Percentiles rank a stretch among this genome's conserved stretches.
These are phyloP conservation scores for Nematostella vectensis DNA, from an alignment of 92 coral and sea anemone species.

Conservation along the genomic window DNA sequence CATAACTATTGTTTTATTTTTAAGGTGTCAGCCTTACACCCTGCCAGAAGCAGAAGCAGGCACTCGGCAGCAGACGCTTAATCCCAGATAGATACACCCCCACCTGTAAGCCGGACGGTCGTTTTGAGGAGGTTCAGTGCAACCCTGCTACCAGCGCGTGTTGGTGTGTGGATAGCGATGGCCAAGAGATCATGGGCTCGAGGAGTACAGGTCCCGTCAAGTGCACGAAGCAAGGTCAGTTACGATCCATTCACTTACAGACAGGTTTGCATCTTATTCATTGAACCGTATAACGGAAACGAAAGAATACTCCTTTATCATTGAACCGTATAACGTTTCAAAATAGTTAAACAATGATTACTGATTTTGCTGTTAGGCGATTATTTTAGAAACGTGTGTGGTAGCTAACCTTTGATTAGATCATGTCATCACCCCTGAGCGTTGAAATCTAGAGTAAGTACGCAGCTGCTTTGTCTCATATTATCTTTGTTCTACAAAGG, in stretches of 20 bases:
- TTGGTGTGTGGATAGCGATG: constrained; percentile 47
- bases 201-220: constrained; percentile 22
- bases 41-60: constrained; percentile 16
- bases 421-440: too few relatives aligned
- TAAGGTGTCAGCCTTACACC: constrained; percentile 22
- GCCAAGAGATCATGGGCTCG: constrained; percentile 26
- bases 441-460: too few relatives aligned
- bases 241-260: not conserved
- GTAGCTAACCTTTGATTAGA: too few relatives aligned
- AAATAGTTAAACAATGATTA: too few relatives aligned
- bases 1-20: not conserved
- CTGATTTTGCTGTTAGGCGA: too few relatives aligned
- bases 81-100: constrained; percentile 26
- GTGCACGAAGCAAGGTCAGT: constrained; percentile 16
- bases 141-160: constrained; percentile 30
- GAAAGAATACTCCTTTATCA: too few relatives aligned
- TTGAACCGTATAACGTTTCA: too few relatives aligned
- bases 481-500: too few relatives aligned
- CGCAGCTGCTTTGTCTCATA: too few relatives aligned
- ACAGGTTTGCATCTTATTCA: too few relatives aligned
- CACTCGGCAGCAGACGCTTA: constrained; percentile 13
- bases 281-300: too few relatives aligned
- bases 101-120: constrained; percentile 32
- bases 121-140: constrained; percentile 35
- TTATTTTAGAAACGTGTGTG: too few relatives aligned